A percentile compares a stretch with the other conserved stretches of the same genome.
Conservation (phyloP, 2,888 invertebrate genomes). For the Euzetes globulus region DNA sequence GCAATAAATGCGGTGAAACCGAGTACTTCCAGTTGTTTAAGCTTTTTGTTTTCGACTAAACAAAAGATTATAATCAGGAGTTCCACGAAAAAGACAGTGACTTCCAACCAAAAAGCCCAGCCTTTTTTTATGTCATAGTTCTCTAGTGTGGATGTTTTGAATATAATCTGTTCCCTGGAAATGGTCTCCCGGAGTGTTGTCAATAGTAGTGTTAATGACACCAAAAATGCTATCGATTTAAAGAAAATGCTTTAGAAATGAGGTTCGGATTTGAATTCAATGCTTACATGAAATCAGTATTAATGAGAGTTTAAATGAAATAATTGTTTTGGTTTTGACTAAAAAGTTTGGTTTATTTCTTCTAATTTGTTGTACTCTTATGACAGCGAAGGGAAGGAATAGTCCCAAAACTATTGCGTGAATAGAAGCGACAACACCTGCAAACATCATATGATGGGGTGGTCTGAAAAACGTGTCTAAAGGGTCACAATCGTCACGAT, state of each 20-base stretch:
- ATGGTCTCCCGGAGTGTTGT: neutral
- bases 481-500: slow-evolving; percentile 30
- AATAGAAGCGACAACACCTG: slow-evolving; percentile 2
- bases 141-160: neutral
- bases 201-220: neutral
- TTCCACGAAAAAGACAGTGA: neutral
- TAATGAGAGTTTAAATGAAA: neutral
- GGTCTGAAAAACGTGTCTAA: slow-evolving; percentile 33
- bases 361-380: slow-evolving; percentile 8
- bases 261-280: neutral
- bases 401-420: slow-evolving; percentile 15
- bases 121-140: neutral
- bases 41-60: neutral
- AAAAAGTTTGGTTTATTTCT: slow-evolving; percentile 21
- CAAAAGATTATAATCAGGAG: neutral
- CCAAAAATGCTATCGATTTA: slow-evolving; percentile 2
- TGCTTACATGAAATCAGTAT: slow-evolving; percentile 10
- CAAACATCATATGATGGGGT: neutral
- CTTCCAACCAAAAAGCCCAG: slow-evolving; percentile 5
- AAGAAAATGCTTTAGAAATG: neutral
- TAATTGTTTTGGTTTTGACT: neutral
- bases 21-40: neutral
- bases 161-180: slow-evolving; percentile 16
- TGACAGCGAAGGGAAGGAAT: neutral
- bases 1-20: neutral